Evolutionary conservation across 2,797 vertebrate genomes (phyloP).

Genomic region (Sebastes kiyomatsui): DNA sequence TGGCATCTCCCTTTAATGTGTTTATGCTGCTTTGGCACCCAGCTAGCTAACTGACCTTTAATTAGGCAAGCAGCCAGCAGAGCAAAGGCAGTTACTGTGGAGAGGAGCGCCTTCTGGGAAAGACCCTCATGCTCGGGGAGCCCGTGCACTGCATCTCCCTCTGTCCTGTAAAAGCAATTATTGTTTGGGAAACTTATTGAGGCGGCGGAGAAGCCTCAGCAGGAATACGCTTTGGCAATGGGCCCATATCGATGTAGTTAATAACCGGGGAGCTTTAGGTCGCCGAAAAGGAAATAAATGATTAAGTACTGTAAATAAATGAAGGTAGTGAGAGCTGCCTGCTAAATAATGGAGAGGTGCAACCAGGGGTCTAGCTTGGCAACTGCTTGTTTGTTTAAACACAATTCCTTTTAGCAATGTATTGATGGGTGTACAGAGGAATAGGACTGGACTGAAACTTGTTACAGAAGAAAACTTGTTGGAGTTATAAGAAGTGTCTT

Average conservation of each 20-base stretch:
- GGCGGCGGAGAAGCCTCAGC: conserved; percentile 28
- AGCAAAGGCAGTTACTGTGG: conserved; percentile 57
- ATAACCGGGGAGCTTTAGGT: conserved; percentile 23
- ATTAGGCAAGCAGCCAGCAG: conserved; percentile 67
- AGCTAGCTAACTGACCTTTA: conserved; percentile 73
- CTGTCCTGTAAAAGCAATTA: conserved; percentile 47
- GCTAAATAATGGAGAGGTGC: conserved; percentile 21
- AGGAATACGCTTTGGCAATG: conserved; percentile 30
- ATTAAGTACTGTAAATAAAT: conserved; percentile 45
- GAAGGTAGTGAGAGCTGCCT: neutral
- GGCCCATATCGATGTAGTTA: conserved; percentile 24
- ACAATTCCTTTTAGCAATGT: neutral
- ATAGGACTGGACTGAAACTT: neutral
- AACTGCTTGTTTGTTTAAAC: neutral
- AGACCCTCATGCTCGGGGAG: conserved; percentile 27
- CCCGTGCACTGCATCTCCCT: conserved; percentile 3
- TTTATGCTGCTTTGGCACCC: conserved; percentile 61
- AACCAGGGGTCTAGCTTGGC: neutral
- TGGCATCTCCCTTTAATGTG: conserved; percentile 61
- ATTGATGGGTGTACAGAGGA: too few species aligned
- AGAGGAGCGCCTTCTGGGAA: conserved; percentile 43
- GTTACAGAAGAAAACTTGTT: neutral
- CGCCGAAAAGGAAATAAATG: conserved; percentile 27
- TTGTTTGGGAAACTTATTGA: conserved; percentile 42
- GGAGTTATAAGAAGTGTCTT: neutral